These are phyloP conservation scores for Scaptomyza graminum DNA, from an alignment of 1,140 invertebrate species.

Conservation along the genomic window DNA sequence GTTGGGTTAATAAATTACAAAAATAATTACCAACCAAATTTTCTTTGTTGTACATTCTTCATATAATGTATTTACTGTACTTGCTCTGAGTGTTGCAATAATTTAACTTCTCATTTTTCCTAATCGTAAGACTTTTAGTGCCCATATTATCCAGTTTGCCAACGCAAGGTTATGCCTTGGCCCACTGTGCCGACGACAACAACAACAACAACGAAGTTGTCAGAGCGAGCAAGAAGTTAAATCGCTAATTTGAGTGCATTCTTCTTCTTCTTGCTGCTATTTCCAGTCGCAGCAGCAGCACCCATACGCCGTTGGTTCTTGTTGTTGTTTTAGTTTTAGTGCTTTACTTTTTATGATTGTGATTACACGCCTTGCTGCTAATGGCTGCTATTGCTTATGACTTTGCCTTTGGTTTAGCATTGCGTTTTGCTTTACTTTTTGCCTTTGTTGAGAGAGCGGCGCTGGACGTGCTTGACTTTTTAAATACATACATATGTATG, in stretches of 20 bases:
- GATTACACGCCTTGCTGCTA: slow-evolving; percentile 75
- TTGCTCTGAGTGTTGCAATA: slow-evolving; percentile 18
- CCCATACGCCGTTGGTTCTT: slow-evolving; percentile 40
- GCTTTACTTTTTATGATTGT: slow-evolving; percentile 67
- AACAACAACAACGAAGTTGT: background rate
- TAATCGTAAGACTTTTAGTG: background rate
- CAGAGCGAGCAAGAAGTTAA: slow-evolving; percentile 35
- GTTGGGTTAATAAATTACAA: too few relatives aligned
- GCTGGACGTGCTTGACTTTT: too few relatives aligned
- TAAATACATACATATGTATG: slow-evolving; percentile 45
- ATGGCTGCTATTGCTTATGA: slow-evolving; percentile 25
- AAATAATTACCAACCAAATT: too few relatives aligned
- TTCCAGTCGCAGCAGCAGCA: slow-evolving; percentile 17
- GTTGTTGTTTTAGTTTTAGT: slow-evolving; percentile 36
- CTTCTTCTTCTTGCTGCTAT: slow-evolving; percentile 9
- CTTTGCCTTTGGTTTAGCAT: slow-evolving; percentile 10
- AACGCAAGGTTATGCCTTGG: slow-evolving; percentile 43
- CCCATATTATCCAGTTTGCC: slow-evolving; percentile 17
- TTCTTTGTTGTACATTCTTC: background rate
- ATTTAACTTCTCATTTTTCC: slow-evolving; percentile 26
- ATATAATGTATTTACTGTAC: slow-evolving; percentile 18
- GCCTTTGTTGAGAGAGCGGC: slow-evolving; percentile 1
- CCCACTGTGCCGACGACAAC: slow-evolving; percentile 38
- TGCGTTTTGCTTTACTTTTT: slow-evolving; percentile 21
- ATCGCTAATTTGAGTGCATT: slow-evolving; percentile 32